These are phyloP conservation scores for Coilia nasus DNA, from an alignment of 2,797 vertebrate species.

Conservation along the genomic window DNA sequence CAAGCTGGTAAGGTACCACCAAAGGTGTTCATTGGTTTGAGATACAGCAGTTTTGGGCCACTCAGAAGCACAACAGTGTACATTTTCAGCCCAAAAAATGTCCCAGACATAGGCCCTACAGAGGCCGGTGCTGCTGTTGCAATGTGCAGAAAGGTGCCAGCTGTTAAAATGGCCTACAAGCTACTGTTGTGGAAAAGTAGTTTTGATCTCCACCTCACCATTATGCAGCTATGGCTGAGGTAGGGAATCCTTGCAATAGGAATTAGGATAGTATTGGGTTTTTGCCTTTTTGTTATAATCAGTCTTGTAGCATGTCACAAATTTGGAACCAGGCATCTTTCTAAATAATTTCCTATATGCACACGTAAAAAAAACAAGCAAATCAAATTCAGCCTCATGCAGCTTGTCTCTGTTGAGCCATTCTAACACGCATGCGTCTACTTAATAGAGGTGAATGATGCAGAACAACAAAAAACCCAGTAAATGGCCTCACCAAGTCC, in stretches of 20 bases:
- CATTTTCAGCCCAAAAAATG: too few species aligned
- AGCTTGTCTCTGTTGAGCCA: background rate
- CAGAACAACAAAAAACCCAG: background rate
- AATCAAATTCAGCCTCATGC: background rate
- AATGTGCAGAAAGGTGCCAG: too few species aligned
- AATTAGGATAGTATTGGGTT: background rate
- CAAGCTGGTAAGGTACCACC: too few species aligned
- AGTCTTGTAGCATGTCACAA: background rate
- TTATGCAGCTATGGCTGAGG: background rate
- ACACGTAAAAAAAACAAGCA: background rate
- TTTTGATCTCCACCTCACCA: too few species aligned
- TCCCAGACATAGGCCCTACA: too few species aligned
- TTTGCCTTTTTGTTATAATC: background rate
- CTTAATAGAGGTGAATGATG: background rate
- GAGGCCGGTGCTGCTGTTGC: too few species aligned
- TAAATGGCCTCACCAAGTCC: constrained; percentile 83
- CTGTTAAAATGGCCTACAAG: too few species aligned
- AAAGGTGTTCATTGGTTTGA: too few species aligned
- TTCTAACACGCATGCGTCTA: background rate
- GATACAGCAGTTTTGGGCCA: too few species aligned
- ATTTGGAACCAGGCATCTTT: background rate
- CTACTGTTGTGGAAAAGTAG: too few species aligned
- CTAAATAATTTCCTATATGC: background rate
- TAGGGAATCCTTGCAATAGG: background rate
- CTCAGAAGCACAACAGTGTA: too few species aligned